Base-by-base conservation (phyloP, 30 jellyfish, hydroid and myxozoan genomes). In the Cassiopea xamachana region DNA sequence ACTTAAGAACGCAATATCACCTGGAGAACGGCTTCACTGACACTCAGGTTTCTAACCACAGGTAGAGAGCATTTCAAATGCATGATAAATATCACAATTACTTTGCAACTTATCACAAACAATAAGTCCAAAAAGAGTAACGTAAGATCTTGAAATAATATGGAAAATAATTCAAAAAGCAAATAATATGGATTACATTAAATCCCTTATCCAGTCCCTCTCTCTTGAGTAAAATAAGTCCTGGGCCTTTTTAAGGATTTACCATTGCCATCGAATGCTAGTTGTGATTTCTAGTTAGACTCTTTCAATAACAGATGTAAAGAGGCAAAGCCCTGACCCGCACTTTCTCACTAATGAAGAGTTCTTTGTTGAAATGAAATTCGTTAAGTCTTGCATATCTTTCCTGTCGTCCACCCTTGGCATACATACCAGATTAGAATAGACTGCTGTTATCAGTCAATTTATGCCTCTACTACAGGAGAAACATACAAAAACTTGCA, bases 401-500 rank as follows among this genome's bases (percentile, higher is more conserved):
- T 51, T 51, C 64, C 64, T 51, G 64, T 51, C 64, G 8, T 51
- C 64, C 64, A 4, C 64, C 64, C 64, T 51, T 51, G 64, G 64
- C 64, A 51, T 51, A 9, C 64, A 2, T 51, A 51, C 64, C 64
- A 51, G 64, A 51, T 4, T 19, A 67, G 18, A 67, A 67, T 3
- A 67, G 6, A 14, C 46, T 67, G 76, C 46, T 67, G 18, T 19
- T 67, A 19, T 3, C 76, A 67, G 76, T 67, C 15, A 19, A 13
- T 67, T 3, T 67, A 67, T 67, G 46, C 43, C 15, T 67, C 76
- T 13, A 67, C 93, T 19, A 85, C 93, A 72, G 93, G 89, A 7
- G 89, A 85, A 60, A 8, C 60, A 27, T 85, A 72, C 46, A 15
- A 13, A 60, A 85, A 91, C 80, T 71, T 85, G 73, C 88, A 83